These are phyloP conservation scores for Nerophis lumbriciformis DNA, from an alignment of 2,113 vertebrate genomes.

Conservation along the genomic window DNA sequence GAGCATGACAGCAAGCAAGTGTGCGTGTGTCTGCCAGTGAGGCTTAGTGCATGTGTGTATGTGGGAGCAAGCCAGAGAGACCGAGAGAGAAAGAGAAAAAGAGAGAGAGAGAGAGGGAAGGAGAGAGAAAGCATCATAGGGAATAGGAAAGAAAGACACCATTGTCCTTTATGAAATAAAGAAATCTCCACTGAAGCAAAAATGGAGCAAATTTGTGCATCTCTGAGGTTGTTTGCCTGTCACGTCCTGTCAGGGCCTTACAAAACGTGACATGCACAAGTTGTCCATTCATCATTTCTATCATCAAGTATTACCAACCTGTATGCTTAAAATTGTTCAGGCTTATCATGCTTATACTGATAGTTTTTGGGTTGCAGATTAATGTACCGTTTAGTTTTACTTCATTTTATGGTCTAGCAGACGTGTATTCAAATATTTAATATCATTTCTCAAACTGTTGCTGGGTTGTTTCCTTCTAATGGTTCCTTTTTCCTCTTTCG, in stretches of 20 bases:
- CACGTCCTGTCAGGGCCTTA: conserved; percentile 74
- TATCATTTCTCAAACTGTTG: too few species aligned
- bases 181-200: conserved; percentile 92
- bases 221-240: conserved; percentile 71
- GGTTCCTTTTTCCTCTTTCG: too few species aligned
- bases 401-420: too few species aligned
- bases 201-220: conserved; percentile 74
- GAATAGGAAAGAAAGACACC: conserved; percentile 59
- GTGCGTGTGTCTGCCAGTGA: conserved; percentile 55
- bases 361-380: too few species aligned
- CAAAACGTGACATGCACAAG: conserved; percentile 73
- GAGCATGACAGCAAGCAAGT: conserved; percentile 70
- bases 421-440: too few species aligned
- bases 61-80: conserved; percentile 37
- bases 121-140: conserved; percentile 43
- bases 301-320: too few species aligned
- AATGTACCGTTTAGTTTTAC: too few species aligned
- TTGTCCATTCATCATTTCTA: conserved; percentile 22
- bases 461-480: too few species aligned
- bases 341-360: too few species aligned
- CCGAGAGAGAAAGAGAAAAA: conserved; percentile 18
- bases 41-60: conserved; percentile 40
- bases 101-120: conserved; percentile 25
- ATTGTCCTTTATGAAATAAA: conserved; percentile 83
- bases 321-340: too few species aligned